Base-by-base conservation (phyloP, 2,797 vertebrate species). In the Peromyscus eremicus region DNA sequence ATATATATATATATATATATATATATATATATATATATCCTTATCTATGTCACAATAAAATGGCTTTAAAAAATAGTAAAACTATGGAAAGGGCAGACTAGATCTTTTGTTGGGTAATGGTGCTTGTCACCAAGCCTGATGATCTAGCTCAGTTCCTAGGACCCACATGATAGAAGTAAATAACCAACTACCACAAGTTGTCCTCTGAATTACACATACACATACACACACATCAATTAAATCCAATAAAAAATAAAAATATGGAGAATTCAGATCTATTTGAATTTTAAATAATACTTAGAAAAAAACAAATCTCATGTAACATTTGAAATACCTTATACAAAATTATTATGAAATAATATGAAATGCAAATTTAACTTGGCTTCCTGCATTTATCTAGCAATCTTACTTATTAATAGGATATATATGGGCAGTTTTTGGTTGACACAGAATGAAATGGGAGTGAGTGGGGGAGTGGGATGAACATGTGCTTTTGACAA, bases 281-380 rank as follows among this genome's bases (percentile, higher is more conserved):
- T 81, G 6, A 92, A 92, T 84, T 89, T 94, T 4, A 80, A 82
- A 91, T 6, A 37, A 70, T 70, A 83, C 76, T 84, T 84, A 83
- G 46, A 60, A 55, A 57, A 57, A 88, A 77, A 23, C 43, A 25
- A 79, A 52, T 75, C 73, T 73, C 27, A 43, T 62, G 34, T 43
- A 83, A 92, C 76, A 87, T 88, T 91, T 92, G 55, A 55, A 96
- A 86, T 55, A 89, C 55, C 5, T 46, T 29, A 43, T 10, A 92
- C 5, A 62, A 93, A 81, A 83, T 40, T 43, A 87, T 34, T 92
- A 14, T 81, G 19, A 84, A 91, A 88, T 84, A 57, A 64, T 66
- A 40, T 92, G n/a, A 83, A 95, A 91, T 79, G 52, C 32, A 94
- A 77, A 73, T 37, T 93, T 68, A 81, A 87, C 16, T 94, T 81